These are phyloP conservation scores for Microtus montanus DNA, from an alignment of 2,113 vertebrate genomes.

Conservation along the genomic window DNA sequence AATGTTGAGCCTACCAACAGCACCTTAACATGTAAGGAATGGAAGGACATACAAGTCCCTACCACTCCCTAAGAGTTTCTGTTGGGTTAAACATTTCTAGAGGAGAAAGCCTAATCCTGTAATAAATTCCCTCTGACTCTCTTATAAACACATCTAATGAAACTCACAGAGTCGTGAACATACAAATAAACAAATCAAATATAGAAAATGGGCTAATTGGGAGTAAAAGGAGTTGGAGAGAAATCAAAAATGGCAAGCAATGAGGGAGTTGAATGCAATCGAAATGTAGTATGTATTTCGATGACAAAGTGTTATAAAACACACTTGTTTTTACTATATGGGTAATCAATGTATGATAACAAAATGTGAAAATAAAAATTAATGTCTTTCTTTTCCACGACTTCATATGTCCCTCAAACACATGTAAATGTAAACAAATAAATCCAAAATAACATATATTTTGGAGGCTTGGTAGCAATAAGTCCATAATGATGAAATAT, in stretches of 20 bases:
- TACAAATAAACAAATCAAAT: not conserved
- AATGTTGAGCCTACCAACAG: not conserved
- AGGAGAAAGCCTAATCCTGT: not conserved
- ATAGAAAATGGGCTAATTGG: not conserved
- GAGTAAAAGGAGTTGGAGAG: not conserved
- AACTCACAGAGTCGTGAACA: not conserved
- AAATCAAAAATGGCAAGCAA: not conserved
- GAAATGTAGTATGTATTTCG: not conserved
- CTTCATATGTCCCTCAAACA: not conserved
- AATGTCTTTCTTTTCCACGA: not conserved
- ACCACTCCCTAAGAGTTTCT: not conserved
- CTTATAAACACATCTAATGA: not conserved
- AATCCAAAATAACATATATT: not conserved
- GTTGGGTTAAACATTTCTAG: not conserved
- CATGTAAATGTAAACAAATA: conserved; percentile 13
- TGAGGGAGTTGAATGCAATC: too few species aligned
- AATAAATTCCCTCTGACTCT: not conserved
- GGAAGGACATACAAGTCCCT: not conserved
- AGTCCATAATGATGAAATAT: not conserved
- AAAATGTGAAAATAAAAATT: not conserved
- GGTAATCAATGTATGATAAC: not conserved
- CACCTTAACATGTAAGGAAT: not conserved
- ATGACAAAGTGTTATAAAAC: not conserved
- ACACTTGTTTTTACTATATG: not conserved
- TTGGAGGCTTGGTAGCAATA: not conserved